phyloP scores from a whole-genome alignment of 2,113 vertebrate species.

The Pyrgilauda ruficollis region DNA sequence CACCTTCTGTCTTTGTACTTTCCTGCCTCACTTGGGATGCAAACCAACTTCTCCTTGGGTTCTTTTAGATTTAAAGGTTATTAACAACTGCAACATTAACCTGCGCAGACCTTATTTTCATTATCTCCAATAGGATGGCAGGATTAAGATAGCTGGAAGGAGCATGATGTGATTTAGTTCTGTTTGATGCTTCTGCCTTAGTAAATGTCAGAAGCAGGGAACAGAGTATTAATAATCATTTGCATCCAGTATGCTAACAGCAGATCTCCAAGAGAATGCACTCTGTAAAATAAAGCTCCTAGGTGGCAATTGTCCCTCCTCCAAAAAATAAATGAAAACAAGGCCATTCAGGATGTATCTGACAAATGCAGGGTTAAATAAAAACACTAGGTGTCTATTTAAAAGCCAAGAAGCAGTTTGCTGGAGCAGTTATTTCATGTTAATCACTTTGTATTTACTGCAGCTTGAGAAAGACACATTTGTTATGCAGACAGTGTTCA shows the following conservation, averaged over 20 bases:
- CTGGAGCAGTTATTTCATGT: conserved; percentile 68
- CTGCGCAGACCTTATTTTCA: conserved; percentile 6
- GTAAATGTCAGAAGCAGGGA: conserved; percentile 66
- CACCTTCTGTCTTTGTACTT: neutral
- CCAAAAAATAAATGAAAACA: neutral
- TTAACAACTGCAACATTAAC: conserved; percentile 4
- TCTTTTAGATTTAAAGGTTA: conserved; percentile 26
- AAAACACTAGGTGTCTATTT: conserved; percentile 54
- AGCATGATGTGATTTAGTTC: conserved; percentile 37
- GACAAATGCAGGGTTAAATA: conserved; percentile 55
- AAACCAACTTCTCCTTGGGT: neutral
- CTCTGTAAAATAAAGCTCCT: neutral
- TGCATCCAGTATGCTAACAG: conserved; percentile 36
- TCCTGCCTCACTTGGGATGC: neutral
- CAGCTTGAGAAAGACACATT: conserved; percentile 72
- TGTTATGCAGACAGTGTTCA: conserved; percentile 78
- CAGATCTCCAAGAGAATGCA: neutral
- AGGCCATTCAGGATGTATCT: neutral
- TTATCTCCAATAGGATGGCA: neutral
- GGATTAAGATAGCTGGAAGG: conserved; percentile 39
- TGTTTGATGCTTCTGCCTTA: conserved; percentile 55
- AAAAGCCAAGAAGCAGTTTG: conserved; percentile 55
- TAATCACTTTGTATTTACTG: conserved; percentile 75
- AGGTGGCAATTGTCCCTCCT: neutral
- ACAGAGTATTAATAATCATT: conserved; percentile 63